Base-by-base conservation (phyloP, 2,888 invertebrate species). In the Fissipunctia ypsillon region DNA sequence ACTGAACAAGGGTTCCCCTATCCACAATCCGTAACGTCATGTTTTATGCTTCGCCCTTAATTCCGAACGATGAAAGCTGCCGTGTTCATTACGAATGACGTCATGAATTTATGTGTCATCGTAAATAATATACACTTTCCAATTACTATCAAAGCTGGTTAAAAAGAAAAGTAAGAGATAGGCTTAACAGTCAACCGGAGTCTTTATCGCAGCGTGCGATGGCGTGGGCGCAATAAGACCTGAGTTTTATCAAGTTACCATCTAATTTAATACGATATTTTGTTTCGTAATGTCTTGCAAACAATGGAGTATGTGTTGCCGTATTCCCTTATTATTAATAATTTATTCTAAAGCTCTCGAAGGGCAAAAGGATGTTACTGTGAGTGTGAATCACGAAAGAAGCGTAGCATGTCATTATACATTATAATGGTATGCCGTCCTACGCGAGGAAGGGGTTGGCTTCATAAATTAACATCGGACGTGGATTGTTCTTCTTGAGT, bases 201-300 rank as follows among this genome's bases (percentile, higher is more conserved):
- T 84, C 83, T 90, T 88, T 88, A 88, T 87, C 82, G 84, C 81
- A 81, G 57, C 38, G 45, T 73, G 35, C 6, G 56, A 45, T 25
- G 38, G 87, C 86, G 91, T 91, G 89, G 91, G 90, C 88, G 88
- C 85, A 87, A 77, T 85, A 80, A 82, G 80, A 86, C 83, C 85
- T 73, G 79, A 79, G 78, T 86, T 82, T 90, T 90, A 91, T 91
- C 90, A 82, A 80, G 81, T 80, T 85, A 86, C 81, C 87, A 90
- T 89, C 90, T 88, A 85, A 87, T 88, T 87, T 85, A 84, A 90
- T 87, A 84, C 81, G 80, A 90, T 91, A 88, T 89, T 88, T 84
- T 85, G 85, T 91, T 91, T 90, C 83, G 86, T 91, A 91, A 90
- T 86, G 68, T 79, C 88, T 87, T 76, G 88, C 88, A 86, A 88